Evolutionary conservation across 2,797 vertebrate genomes (phyloP).

Genomic region (Sebastes miniatus): DNA sequence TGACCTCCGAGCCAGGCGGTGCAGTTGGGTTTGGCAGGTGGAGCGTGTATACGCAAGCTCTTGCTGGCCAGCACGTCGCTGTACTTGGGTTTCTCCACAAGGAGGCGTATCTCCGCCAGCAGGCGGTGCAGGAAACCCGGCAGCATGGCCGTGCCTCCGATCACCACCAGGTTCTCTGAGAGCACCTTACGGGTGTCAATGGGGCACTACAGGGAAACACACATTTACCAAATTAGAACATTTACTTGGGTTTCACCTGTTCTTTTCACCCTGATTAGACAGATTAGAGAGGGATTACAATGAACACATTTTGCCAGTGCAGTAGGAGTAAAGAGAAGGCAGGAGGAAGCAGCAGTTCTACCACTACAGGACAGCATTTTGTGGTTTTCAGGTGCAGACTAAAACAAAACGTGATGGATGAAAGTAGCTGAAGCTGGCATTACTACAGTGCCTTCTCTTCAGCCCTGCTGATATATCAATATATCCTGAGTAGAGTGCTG

Average conservation of each 20-base stretch:
- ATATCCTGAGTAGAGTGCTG: neutral
- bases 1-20: conserved; percentile 98
- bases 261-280: neutral
- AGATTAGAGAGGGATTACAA: neutral
- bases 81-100: conserved; percentile 96
- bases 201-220: conserved; percentile 84
- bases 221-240: neutral
- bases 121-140: conserved; percentile 95
- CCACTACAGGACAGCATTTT: neutral
- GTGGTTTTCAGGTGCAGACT: neutral
- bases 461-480: neutral
- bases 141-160: conserved; percentile 95
- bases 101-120: conserved; percentile 92
- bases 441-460: neutral
- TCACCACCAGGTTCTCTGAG: conserved; percentile 95
- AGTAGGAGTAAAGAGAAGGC: neutral
- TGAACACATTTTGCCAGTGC: neutral
- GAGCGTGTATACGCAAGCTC: conserved; percentile 92
- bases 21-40: conserved; percentile 95
- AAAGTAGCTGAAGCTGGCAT: neutral
- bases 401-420: neutral
- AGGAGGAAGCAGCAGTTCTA: neutral
- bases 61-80: conserved; percentile 88
- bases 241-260: neutral
- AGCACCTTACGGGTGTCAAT: conserved; percentile 96